Evolutionary conservation across 2,888 invertebrate species (phyloP).

Genomic region (Eupithecia insigniata): DNA sequence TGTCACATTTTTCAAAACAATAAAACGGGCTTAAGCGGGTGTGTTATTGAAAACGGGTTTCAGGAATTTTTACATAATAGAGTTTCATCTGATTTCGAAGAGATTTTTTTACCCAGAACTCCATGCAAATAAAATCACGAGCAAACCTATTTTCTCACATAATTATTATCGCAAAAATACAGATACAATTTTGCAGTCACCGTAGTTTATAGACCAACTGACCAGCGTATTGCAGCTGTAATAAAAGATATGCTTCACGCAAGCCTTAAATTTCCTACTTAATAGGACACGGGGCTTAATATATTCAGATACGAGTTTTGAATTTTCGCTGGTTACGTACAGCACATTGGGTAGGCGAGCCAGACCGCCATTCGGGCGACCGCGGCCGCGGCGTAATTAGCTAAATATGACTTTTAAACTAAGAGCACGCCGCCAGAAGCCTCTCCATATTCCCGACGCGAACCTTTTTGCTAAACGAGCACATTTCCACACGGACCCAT

Average conservation of each 20-base stretch:
- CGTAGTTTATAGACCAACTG: conserved; percentile 44
- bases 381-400: conserved; percentile 72
- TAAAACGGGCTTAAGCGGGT: no score
- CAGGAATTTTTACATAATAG: no score
- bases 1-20: no score
- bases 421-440: conserved; percentile 64
- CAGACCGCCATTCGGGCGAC: conserved; percentile 59
- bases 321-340: conserved; percentile 51
- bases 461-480: conserved; percentile 65
- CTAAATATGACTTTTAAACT: conserved; percentile 80
- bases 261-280: conserved; percentile 51
- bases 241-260: conserved; percentile 47
- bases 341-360: conserved; percentile 44
- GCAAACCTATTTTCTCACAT: no score
- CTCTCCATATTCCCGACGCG: conserved; percentile 57
- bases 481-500: conserved; percentile 60
- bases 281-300: conserved; percentile 51
- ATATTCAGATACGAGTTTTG: conserved; percentile 60
- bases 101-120: no score
- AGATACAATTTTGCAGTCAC: conserved; percentile 31
- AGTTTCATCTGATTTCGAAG: no score
- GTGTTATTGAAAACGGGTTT: no score
- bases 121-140: no score
- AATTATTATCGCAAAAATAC: background rate
- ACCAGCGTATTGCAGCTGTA: conserved; percentile 47